Evolutionary conservation across 2,113 vertebrate species (phyloP), one percentile per base, ranked within the genome.

Genomic region (Nothobranchius furzeri): DNA sequence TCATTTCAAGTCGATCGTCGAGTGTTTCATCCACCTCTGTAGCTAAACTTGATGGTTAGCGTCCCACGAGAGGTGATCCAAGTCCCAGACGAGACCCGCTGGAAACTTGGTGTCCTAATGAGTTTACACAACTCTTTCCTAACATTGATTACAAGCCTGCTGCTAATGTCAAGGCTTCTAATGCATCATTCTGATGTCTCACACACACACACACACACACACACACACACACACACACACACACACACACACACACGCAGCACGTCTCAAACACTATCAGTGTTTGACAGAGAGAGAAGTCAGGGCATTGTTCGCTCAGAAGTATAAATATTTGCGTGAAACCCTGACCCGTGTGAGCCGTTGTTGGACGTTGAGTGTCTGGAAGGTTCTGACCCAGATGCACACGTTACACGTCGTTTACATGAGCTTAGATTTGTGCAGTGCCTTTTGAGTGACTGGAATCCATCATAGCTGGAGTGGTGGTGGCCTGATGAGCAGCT

Each of bases 51-150:
- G 58, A 65, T 37, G 54, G 47, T 58, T 64, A 58, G 30, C 40
- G 53, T 69, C 35, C 11, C 45, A 72, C 42, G 59, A 60, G 46
- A 12, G 46, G 60, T 52, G 51, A 30, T 49, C 53, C 52, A 49
- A 51, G 37, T 40, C 30, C 30, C 30, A 30, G 30, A 30, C 30
- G 30, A 30, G 30, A 30, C 30, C 30, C 30, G 30, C 30, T 30
- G 30, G 30, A 30, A 30, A 30, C 30, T 49, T 47, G 64, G 58
- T 69, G 64, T 68, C 73, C 61, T 90, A 89, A 90, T 84, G 81
- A 81, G 84, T 90, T 90, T 88, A 90, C 80, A 68, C 60, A 50
- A 59, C 17, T 73, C 69, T 74, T 67, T 79, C 64, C 70, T 71
- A 59, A 57, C 69, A 66, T n/a, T 70, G 82, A 88, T 90, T 77